A percentile compares a stretch with the other conserved stretches of the same genome.
Conservation (phyloP, 2,113 vertebrate species). For the Henicopernis longicauda region DNA sequence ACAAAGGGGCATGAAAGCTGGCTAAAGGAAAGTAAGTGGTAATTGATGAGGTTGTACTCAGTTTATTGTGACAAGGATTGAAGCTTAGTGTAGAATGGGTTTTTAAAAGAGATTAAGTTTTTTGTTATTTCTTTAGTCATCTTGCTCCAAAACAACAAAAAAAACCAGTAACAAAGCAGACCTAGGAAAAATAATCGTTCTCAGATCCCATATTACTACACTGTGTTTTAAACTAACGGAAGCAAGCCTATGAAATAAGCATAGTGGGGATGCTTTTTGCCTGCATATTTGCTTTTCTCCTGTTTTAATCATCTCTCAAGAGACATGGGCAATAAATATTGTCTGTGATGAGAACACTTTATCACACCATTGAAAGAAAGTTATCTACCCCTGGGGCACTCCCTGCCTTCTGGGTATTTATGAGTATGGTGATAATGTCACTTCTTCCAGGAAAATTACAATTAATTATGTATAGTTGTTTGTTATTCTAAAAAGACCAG, state of each 20-base stretch:
- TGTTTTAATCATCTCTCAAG: slow-evolving; percentile 5
- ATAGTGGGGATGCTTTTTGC: neutral
- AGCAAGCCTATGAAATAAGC: neutral
- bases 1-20: neutral
- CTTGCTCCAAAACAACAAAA: neutral
- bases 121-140: neutral
- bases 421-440: neutral
- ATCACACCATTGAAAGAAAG: slow-evolving; percentile 4
- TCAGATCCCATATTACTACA: neutral
- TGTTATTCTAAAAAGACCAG: slow-evolving; percentile 7
- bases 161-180: neutral
- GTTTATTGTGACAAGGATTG: neutral
- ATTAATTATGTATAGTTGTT: slow-evolving; percentile 3
- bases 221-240: slow-evolving; percentile 14
- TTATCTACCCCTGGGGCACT: neutral
- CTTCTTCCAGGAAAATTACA: slow-evolving; percentile 6
- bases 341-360: neutral
- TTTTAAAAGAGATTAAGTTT: neutral
- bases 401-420: neutral
- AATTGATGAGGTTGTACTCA: neutral
- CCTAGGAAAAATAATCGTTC: neutral
- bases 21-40: neutral
- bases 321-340: neutral
- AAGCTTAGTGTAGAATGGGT: neutral
- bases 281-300: neutral